Evolutionary conservation across 2,797 vertebrate genomes (phyloP), one percentile per base, ranked within the genome.

Genomic region (Notamacropus eugenii): DNA sequence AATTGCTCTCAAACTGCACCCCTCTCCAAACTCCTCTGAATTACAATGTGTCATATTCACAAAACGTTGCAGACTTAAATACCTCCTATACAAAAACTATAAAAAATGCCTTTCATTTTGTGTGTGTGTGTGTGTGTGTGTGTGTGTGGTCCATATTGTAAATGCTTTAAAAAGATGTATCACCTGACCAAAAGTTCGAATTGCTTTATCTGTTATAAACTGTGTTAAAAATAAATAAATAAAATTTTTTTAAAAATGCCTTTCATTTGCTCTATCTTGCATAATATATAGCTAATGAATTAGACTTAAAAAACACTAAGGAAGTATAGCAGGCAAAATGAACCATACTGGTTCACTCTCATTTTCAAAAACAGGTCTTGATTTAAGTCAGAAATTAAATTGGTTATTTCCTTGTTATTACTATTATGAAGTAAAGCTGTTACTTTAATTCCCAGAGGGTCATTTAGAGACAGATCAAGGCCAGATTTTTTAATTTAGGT

Each of bases 361-460:
- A 92, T 55, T 91, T 95, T 95, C 91, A 93, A 95, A 95, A 95
- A 95, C 0, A 95, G 9, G 40, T 91, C 58, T 96, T 50, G 90
- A 93, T 92, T 95, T 96, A 93, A 92, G 55, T 95, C 95, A 93
- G 91, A 34, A 96, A 93, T 92, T 95, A 95, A 94, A 54, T 34
- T 74, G 95, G 95, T 46, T 46, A 82, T 82, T 82, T 82, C 67
- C n/a, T 40, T 46, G 46, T 82, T 82, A 46, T 82, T 82, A 82
- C n/a, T 74, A 46, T 82, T 82, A 82, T 24, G n/a, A 34, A 74
- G 12, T n/a, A 74, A 74, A n/a, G 54, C 50, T 9, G 28, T 27
- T 0, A 92, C 90, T 97, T 93, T 93, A 94, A 74, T 29, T 96
- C 56, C 55, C 62, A 57, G 93, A 52, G 13, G n/a, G 67, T 46